Percentiles rank a stretch among this genome's conserved stretches.
Evolutionary conservation across 2,888 invertebrate species (phyloP).

Genomic region (Globia sparganii): DNA sequence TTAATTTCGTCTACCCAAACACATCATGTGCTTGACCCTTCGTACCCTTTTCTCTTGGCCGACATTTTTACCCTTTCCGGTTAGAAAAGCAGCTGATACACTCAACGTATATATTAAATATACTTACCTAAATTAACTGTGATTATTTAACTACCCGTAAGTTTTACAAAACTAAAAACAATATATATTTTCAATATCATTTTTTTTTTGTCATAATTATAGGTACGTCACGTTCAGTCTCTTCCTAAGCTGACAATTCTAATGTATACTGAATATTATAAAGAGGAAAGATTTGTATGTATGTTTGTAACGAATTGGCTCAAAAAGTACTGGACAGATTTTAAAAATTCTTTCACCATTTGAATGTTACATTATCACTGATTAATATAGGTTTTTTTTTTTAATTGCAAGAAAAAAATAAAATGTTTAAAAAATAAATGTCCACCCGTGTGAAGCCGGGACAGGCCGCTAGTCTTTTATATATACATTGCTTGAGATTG

Average conservation of each 20-base stretch:
- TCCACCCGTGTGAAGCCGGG: too few relatives aligned
- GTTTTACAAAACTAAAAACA: background rate
- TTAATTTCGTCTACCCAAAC: conserved; percentile 34
- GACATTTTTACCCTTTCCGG: conserved; percentile 8
- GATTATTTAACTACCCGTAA: background rate
- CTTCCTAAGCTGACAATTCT: background rate
- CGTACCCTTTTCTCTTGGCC: conserved; percentile 43
- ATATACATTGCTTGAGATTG: background rate
- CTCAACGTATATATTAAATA: background rate
- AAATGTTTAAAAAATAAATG: too few relatives aligned
- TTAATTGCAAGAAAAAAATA: too few relatives aligned
- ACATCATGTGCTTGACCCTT: conserved; percentile 45
- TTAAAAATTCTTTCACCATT: too few relatives aligned
- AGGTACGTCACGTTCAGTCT: background rate
- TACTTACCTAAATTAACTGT: background rate
- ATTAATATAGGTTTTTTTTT: too few relatives aligned
- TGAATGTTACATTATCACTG: too few relatives aligned
- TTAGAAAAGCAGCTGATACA: conserved; percentile 18
- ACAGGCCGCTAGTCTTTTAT: too few relatives aligned
- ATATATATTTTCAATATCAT: background rate
- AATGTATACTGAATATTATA: too few relatives aligned
- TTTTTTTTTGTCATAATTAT: too few relatives aligned
- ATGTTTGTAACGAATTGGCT: too few relatives aligned
- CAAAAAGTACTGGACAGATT: too few relatives aligned
- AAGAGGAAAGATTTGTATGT: too few relatives aligned